Percentiles rank a stretch among this genome's conserved stretches.
phyloP scores from a whole-genome alignment of 2,888 invertebrate species.

The Resseliella maxima region DNA sequence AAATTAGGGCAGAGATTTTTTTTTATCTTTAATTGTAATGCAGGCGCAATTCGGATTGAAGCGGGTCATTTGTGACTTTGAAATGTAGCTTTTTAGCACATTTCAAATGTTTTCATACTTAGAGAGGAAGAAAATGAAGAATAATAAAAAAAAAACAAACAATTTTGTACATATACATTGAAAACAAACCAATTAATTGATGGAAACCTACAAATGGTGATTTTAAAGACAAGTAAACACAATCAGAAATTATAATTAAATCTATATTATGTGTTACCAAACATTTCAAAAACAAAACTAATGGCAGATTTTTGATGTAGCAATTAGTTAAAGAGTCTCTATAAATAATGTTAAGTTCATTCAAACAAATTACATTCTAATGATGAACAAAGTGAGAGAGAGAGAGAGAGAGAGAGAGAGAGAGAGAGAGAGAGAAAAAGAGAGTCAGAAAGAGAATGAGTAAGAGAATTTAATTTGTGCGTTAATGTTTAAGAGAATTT shows the following conservation, averaged over 20 bases:
- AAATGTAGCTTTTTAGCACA: neutral
- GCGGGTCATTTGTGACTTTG: neutral
- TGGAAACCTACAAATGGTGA: slow-evolving; percentile 48
- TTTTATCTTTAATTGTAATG: neutral
- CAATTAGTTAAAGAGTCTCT: too few relatives aligned
- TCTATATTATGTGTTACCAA: neutral
- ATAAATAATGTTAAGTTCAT: too few relatives aligned
- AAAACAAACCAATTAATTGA: neutral
- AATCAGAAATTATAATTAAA: neutral
- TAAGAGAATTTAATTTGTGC: neutral
- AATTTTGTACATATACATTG: neutral
- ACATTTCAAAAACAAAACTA: neutral
- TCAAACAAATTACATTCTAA: too few relatives aligned
- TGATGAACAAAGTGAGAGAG: too few relatives aligned
- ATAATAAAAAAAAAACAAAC: neutral
- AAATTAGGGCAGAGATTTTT: neutral
- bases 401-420: too few relatives aligned
- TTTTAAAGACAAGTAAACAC: neutral
- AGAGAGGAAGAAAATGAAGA: neutral
- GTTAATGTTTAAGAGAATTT: neutral
- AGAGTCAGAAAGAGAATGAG: neutral
- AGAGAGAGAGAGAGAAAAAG: too few relatives aligned
- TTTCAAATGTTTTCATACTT: neutral
- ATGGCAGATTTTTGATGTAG: too few relatives aligned
- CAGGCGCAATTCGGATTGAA: neutral